A percentile compares a stretch with the other conserved stretches of the same genome.
Conservation (phyloP, 2,888 invertebrate species). For the Ptilodon capucinus region DNA sequence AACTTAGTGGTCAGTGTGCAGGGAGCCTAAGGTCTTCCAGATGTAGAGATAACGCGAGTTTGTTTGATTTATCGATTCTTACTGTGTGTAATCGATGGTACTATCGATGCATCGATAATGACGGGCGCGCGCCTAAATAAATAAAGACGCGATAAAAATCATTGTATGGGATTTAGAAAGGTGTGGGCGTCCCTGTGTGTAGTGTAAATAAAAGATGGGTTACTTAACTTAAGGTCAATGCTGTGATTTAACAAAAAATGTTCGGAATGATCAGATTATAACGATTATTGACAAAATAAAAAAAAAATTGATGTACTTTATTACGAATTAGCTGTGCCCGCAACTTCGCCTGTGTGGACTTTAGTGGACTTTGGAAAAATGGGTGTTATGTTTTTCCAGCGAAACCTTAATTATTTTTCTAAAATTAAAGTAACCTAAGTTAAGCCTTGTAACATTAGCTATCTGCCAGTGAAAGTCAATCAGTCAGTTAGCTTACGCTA, state of each 20-base stretch:
- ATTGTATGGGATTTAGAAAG: conserved; percentile 28
- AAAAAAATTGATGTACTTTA: too few species aligned
- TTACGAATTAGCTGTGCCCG: too few species aligned
- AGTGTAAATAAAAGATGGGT: conserved; percentile 27
- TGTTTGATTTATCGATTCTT: conserved; percentile 52
- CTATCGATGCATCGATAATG: conserved; percentile 46
- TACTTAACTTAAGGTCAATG: conserved; percentile 13
- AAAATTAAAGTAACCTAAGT: too few species aligned
- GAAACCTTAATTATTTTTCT: too few species aligned
- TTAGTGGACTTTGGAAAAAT: too few species aligned
- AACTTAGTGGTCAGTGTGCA: background rate
- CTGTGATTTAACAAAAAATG: conserved; percentile 13
- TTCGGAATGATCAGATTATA: background rate
- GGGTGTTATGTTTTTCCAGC: too few species aligned
- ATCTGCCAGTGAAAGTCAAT: too few species aligned
- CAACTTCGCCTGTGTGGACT: too few species aligned
- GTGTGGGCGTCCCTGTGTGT: conserved; percentile 30
- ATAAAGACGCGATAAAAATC: conserved; percentile 40
- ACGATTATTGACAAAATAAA: background rate
- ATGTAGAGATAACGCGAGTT: conserved; percentile 26
- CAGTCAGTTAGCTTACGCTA: too few species aligned
- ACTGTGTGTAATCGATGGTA: conserved; percentile 51
- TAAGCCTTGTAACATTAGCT: too few species aligned
- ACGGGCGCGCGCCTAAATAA: conserved; percentile 54
- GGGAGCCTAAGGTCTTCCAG: conserved; percentile 4